Percentiles rank a stretch among this genome's conserved stretches.
These are phyloP conservation scores for Spea bombifrons DNA, from an alignment of 2,113 vertebrate genomes.

Conservation along the genomic window DNA sequence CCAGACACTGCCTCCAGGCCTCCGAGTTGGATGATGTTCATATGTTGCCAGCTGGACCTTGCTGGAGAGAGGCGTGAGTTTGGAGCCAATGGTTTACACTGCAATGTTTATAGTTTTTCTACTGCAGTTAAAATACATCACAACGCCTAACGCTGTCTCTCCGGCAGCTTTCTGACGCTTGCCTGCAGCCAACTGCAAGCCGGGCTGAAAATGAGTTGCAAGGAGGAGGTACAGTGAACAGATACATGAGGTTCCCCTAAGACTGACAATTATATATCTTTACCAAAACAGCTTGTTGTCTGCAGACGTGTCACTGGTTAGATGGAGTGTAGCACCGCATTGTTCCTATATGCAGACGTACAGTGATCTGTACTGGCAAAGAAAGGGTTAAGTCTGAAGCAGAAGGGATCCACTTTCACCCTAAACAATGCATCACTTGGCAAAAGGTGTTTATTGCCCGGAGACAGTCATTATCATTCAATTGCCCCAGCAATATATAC, in stretches of 20 bases:
- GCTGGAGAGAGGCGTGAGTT: constrained; percentile 1
- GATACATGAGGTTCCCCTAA: not conserved
- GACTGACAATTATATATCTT: not conserved
- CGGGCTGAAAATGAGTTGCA: not conserved
- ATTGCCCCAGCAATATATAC: no score
- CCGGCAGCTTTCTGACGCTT: not conserved
- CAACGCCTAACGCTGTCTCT: constrained; percentile 24
- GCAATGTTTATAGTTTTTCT: constrained; percentile 43
- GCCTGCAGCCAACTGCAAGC: constrained; percentile 39
- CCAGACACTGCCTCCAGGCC: not conserved
- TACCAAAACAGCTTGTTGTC: not conserved
- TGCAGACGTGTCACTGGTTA: not conserved
- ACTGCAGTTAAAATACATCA: constrained; percentile 44
- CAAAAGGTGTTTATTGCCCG: no score
- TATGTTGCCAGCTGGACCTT: constrained; percentile 1
- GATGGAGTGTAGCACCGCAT: not conserved
- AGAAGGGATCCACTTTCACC: not conserved
- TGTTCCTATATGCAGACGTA: not conserved
- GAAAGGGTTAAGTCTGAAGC: no score
- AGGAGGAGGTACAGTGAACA: not conserved
- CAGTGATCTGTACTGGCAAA: not conserved
- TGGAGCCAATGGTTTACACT: constrained; percentile 2
- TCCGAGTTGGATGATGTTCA: not conserved
- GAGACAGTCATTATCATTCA: no score
- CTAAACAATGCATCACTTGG: no score